Conservation (phyloP, 2,797 vertebrate genomes). For the Phalanger gymnotis region DNA sequence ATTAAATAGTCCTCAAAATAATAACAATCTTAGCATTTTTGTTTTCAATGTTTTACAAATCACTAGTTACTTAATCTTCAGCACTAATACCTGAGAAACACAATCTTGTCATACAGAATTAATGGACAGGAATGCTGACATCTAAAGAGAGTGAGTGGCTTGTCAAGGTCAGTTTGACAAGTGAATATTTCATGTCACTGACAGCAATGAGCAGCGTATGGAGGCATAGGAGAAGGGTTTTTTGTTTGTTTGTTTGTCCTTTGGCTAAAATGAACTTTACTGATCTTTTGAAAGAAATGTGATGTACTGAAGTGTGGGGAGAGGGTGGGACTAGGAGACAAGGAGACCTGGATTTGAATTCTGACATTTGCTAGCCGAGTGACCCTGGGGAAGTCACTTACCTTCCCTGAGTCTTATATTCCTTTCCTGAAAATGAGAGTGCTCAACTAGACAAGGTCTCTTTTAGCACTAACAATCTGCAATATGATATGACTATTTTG, state of each 20-base stretch:
- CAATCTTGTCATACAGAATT: constrained; percentile 16
- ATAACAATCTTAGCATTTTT: constrained; percentile 74
- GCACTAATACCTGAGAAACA: constrained; percentile 32
- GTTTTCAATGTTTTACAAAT: constrained; percentile 70
- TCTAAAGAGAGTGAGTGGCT: not conserved
- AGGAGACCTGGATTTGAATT: not conserved
- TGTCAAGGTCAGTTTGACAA: not conserved
- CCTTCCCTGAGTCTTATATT: not conserved
- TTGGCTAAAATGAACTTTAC: not conserved
- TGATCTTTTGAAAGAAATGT: not conserved
- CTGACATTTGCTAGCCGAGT: not conserved
- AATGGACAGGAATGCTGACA: not conserved
- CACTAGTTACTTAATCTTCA: constrained; percentile 72
- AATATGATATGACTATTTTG: not conserved
- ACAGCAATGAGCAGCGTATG: not conserved
- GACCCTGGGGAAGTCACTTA: not conserved
- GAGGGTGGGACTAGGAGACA: not conserved
- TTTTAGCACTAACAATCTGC: not conserved
- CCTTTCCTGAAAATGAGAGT: not conserved
- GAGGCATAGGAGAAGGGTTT: not conserved
- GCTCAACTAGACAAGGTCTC: not conserved
- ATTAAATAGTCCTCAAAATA: constrained; percentile 77
- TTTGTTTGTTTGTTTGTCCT: not conserved
- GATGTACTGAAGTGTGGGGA: not conserved
- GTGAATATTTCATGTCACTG: not conserved